These are phyloP conservation scores for Chelidonichthys spinosus DNA, from an alignment of 2,797 vertebrate species.

Conservation along the genomic window DNA sequence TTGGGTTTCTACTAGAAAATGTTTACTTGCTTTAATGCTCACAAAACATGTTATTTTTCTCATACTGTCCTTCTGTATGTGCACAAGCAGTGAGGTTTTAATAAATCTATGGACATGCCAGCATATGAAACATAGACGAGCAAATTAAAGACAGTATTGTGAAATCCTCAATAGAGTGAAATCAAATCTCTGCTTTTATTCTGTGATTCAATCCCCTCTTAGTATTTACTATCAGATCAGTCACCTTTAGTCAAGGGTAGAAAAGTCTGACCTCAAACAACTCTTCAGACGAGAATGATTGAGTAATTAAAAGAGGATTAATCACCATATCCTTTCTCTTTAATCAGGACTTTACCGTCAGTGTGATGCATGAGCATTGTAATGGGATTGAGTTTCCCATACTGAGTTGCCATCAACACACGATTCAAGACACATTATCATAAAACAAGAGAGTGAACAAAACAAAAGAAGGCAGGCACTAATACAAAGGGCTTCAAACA, in stretches of 20 bases:
- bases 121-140: not conserved
- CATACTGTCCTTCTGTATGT: not conserved
- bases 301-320: constrained; percentile 69
- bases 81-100: not conserved
- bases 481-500: constrained; percentile 50
- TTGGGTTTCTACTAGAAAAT: not conserved
- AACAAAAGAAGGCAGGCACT: constrained; percentile 17
- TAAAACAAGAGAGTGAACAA: constrained; percentile 14
- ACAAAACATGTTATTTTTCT: too few species aligned
- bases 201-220: not conserved
- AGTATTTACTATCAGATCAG: constrained; percentile 23
- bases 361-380: constrained; percentile 47
- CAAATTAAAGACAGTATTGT: not conserved
- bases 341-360: constrained; percentile 52
- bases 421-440: constrained; percentile 19
- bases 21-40: not conserved
- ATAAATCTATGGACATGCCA: not conserved
- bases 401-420: constrained; percentile 27
- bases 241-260: constrained; percentile 46
- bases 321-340: constrained; percentile 51
- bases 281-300: constrained; percentile 49
- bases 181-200: not conserved
- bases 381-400: constrained; percentile 30
- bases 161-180: not conserved
- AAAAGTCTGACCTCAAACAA: constrained; percentile 48